phyloP scores from a whole-genome alignment of 2,113 vertebrate genomes.

The Syngnathus scovelli region DNA sequence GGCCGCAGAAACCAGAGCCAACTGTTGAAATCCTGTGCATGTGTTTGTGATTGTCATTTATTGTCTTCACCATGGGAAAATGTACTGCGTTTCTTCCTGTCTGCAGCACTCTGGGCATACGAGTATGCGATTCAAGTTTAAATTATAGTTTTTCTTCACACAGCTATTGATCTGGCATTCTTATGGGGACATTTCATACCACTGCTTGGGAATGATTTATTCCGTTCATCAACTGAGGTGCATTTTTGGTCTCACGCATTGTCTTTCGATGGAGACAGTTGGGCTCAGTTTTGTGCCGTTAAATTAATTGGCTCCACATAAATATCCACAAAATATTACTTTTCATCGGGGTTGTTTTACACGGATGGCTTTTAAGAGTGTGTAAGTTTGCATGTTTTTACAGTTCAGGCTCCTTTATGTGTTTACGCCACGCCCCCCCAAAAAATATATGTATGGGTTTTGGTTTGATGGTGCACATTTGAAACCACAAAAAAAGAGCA shows the following conservation, averaged over 20 bases:
- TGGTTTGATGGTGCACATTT: neutral
- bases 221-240: neutral
- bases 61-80: constrained; percentile 64
- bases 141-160: neutral
- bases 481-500: neutral
- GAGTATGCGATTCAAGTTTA: neutral
- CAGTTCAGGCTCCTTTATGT: neutral
- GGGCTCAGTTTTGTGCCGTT: neutral
- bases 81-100: constrained; percentile 27
- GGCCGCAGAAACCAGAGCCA: constrained; percentile 52
- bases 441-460: neutral
- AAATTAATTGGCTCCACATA: neutral
- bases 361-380: neutral
- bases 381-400: neutral
- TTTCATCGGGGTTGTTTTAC: neutral
- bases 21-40: constrained; percentile 61
- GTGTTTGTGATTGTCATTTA: constrained; percentile 69
- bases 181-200: neutral
- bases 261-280: neutral
- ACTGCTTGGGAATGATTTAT: neutral
- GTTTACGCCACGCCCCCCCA: neutral
- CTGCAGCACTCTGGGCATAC: constrained; percentile 31
- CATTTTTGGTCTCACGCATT: neutral
- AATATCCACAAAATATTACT: neutral
- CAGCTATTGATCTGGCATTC: constrained; percentile 4